Evolutionary conservation across 2,113 vertebrate genomes (phyloP).

Genomic region (Vanacampus margaritifer): DNA sequence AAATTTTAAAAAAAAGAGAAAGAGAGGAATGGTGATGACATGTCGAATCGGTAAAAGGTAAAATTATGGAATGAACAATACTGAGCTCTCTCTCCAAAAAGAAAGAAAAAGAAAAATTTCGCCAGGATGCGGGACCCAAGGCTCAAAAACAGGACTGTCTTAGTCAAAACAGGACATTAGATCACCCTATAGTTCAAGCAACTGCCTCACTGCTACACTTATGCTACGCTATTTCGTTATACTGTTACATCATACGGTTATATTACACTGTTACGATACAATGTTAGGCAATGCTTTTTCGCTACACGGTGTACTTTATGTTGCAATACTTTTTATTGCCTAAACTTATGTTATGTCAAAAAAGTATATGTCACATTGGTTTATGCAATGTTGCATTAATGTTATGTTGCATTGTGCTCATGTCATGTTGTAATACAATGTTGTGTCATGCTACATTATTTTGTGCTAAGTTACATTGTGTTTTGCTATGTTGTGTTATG

Average conservation of each 20-base stretch:
- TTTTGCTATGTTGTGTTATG: neutral
- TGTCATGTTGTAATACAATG: no score
- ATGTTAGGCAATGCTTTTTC: neutral
- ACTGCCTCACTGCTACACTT: neutral
- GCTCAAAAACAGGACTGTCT: no score
- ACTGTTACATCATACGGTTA: neutral
- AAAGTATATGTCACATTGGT: no score
- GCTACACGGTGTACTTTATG: neutral
- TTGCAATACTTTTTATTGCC: neutral
- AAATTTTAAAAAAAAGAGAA: no score
- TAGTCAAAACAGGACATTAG: no score
- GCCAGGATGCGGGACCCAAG: no score
- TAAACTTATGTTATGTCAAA: no score
- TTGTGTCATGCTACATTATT: neutral
- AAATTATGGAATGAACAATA: no score
- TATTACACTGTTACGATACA: neutral
- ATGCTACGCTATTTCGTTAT: neutral
- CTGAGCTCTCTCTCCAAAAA: no score
- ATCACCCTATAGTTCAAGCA: neutral
- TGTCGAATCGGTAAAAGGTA: no score
- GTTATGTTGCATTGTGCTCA: neutral
- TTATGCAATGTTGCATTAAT: neutral
- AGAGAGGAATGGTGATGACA: no score
- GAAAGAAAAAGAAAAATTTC: no score
- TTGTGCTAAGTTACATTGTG: neutral